Evolutionary conservation across 2,797 vertebrate species (phyloP).

Genomic region (Phoebastria nigripes): DNA sequence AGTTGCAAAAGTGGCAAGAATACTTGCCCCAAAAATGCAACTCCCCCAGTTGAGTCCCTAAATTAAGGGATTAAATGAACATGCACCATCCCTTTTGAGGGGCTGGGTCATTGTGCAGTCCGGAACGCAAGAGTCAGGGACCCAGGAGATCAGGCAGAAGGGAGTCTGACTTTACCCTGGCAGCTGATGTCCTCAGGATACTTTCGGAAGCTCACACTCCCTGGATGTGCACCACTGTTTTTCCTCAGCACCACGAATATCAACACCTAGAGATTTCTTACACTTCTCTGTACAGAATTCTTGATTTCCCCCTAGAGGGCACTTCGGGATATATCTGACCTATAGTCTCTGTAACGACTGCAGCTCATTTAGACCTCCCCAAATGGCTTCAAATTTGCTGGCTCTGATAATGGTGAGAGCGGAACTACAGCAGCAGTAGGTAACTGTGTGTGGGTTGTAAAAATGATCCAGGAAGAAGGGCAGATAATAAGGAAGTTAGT

Average conservation of each 20-base stretch:
- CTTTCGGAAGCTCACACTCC: background rate
- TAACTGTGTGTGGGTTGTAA: background rate
- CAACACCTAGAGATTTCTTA: background rate
- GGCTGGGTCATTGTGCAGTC: background rate
- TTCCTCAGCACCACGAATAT: background rate
- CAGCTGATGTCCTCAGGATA: background rate
- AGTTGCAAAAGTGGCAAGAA: background rate
- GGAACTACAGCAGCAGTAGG: background rate
- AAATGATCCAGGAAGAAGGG: background rate
- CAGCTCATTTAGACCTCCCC: background rate
- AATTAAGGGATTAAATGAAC: background rate
- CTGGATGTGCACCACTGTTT: background rate
- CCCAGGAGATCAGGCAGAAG: background rate
- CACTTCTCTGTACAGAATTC: background rate
- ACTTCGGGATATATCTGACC: background rate
- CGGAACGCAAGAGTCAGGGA: background rate
- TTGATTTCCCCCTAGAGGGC: background rate
- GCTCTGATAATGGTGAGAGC: background rate
- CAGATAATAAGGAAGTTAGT: background rate
- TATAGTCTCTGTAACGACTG: background rate
- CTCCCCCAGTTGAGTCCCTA: rapidly evolving
- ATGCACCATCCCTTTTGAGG: background rate
- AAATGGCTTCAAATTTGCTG: background rate
- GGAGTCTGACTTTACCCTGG: background rate
- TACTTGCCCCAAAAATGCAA: background rate